Percentiles rank a stretch among this genome's conserved stretches.
phyloP scores from a whole-genome alignment of 2,113 vertebrate genomes.

The Isurus oxyrinchus region DNA sequence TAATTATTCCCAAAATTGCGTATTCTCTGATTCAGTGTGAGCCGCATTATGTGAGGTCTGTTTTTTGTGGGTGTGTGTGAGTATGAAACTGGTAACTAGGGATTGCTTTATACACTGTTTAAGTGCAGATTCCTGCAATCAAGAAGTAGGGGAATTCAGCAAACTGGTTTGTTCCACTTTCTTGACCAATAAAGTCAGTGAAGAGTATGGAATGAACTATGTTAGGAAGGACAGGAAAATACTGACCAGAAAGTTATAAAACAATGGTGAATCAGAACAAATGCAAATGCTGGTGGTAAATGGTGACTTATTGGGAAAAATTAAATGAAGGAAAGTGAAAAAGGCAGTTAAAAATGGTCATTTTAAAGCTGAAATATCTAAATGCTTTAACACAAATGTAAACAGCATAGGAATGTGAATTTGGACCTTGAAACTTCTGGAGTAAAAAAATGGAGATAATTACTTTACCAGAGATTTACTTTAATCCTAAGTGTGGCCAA shows the following conservation, averaged over 20 bases:
- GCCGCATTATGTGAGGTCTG: neutral
- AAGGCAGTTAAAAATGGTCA: neutral
- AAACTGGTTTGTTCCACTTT: neutral
- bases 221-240: neutral
- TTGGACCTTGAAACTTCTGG: neutral
- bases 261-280: neutral
- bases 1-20: neutral
- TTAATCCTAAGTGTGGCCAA: neutral
- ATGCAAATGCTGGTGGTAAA: neutral
- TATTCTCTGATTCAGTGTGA: neutral
- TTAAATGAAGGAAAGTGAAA: neutral
- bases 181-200: neutral
- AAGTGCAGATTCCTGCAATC: neutral
- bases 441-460: neutral
- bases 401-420: neutral
- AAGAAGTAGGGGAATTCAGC: neutral
- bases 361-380: neutral
- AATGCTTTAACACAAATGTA: neutral
- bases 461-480: neutral
- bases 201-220: neutral
- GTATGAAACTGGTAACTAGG: neutral
- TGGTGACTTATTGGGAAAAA: neutral
- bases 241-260: neutral
- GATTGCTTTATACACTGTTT: neutral
- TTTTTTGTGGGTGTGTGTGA: neutral